phyloP scores from a whole-genome alignment of 2,888 invertebrate species.

The Lepetodrilus schrolli region DNA sequence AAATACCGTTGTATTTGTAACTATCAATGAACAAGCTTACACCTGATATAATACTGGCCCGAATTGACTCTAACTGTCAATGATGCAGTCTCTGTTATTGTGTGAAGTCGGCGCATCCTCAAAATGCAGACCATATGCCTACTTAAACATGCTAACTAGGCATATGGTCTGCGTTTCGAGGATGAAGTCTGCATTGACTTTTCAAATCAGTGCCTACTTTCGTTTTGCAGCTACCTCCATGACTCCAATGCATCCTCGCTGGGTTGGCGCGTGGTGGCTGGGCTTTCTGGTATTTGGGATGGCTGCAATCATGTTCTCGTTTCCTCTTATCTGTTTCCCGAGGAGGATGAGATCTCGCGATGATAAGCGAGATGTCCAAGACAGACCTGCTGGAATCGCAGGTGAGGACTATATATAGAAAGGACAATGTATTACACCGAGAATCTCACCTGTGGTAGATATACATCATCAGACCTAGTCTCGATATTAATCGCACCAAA shows the following conservation, averaged over 20 bases:
- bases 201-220: too few species aligned
- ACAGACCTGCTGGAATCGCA: background rate
- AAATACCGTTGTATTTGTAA: background rate
- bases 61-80: too few species aligned
- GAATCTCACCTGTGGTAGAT: too few species aligned
- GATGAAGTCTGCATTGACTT: too few species aligned
- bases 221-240: conserved; percentile 48
- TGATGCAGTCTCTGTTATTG: too few species aligned
- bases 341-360: conserved; percentile 34
- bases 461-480: too few species aligned
- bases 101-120: too few species aligned
- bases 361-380: background rate
- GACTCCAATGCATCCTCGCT: conserved; percentile 51
- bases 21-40: background rate
- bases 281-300: conserved; percentile 55
- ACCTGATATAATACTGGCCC: too few species aligned
- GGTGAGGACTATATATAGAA: background rate
- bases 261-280: conserved; percentile 65
- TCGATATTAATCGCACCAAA: too few species aligned
- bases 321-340: conserved; percentile 55
- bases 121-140: too few species aligned
- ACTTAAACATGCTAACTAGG: too few species aligned
- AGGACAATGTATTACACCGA: background rate
- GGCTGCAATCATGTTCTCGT: conserved; percentile 42
- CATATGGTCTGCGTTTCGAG: too few species aligned